phyloP scores from a whole-genome alignment of 2,888 invertebrate species.

The Stenoptilia bipunctidactyla region DNA sequence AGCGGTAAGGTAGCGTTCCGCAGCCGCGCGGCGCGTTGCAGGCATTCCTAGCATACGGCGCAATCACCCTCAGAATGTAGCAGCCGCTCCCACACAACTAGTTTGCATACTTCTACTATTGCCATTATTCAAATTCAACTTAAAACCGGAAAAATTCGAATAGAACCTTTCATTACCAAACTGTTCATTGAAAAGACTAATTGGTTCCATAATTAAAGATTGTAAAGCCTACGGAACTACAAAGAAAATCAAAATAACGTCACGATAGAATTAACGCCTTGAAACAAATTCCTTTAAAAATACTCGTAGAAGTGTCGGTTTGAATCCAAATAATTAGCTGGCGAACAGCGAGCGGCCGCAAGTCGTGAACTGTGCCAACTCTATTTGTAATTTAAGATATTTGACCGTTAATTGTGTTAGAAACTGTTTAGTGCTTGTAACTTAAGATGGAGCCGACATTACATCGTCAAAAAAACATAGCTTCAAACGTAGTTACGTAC shows the following conservation, averaged over 20 bases:
- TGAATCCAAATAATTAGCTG: constrained; percentile 54
- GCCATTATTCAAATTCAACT: neutral
- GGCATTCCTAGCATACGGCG: constrained; percentile 57
- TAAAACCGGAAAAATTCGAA: neutral
- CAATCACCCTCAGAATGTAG: constrained; percentile 58
- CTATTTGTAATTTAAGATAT: constrained; percentile 62
- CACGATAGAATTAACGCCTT: constrained; percentile 31
- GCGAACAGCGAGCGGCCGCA: constrained; percentile 47
- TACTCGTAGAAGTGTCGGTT: constrained; percentile 42
- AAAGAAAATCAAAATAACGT: constrained; percentile 30
- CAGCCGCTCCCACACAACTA: constrained; percentile 44
- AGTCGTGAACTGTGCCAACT: constrained; percentile 52
- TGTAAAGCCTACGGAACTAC: constrained; percentile 17
- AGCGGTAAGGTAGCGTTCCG: constrained; percentile 36
- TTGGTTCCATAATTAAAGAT: too few species aligned
- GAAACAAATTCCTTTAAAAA: constrained; percentile 39
- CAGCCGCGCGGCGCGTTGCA: constrained; percentile 33
- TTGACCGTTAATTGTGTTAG: constrained; percentile 60
- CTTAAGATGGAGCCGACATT: constrained; percentile 27
- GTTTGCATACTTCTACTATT: constrained; percentile 39
- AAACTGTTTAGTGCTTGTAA: constrained; percentile 60
- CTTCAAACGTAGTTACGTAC: neutral
- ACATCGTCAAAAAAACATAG: too few species aligned
- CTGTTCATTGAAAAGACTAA: too few species aligned
- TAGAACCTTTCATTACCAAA: too few species aligned